Evolutionary conservation across 2,888 invertebrate genomes (phyloP), one percentile per base, ranked within the genome.

Genomic region (Lepas anatifera): DNA sequence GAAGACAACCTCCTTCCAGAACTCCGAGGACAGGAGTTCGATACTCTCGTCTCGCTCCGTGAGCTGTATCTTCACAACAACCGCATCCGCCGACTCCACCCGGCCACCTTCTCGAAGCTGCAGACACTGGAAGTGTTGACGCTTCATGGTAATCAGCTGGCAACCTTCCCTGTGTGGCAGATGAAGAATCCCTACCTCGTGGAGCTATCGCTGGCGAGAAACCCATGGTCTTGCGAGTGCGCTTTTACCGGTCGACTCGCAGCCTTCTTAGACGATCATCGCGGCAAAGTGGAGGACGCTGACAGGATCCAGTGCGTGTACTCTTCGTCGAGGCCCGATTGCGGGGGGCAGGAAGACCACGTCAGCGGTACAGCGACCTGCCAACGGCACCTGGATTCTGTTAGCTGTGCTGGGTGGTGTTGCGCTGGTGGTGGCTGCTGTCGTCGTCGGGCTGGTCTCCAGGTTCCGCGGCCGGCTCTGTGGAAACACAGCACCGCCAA

Each of bases 171-270:
- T 75, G 89, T 93, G 75, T 92, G 93, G 92, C 89, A 90, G 79
- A 86, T 94, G 78, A 84, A 87, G 72, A 92, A 92, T 82, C 90
- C 91, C 32, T 91, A 91, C 81, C 85, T 94, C 77, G 89, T 90
- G n/a, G 90, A 90, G 80, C 88, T 95, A 76, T 88, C 88, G 70
- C 83, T 95, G 74, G 86, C 89, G 71, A 87, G 87, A 76, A 95
- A 95, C 80, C 88, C 89, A 68, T 95, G 94, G 94, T 90, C 90
- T 74, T 95, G 95, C 81, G 92, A 92, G 78, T 95, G 95, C 81
- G 85, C 86, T 76, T 93, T 90, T 80, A 75, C 75, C 70, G 81
- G 92, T 76, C 87, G 88, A 75, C 90, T 89, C 78, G 86, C 90
- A 76, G 85, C 85, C 75, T 94, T 92, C 87, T 85, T 93, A 77